Evolutionary conservation across 2,797 vertebrate genomes (phyloP).

Genomic region (Acestrorhynchus altus): DNA sequence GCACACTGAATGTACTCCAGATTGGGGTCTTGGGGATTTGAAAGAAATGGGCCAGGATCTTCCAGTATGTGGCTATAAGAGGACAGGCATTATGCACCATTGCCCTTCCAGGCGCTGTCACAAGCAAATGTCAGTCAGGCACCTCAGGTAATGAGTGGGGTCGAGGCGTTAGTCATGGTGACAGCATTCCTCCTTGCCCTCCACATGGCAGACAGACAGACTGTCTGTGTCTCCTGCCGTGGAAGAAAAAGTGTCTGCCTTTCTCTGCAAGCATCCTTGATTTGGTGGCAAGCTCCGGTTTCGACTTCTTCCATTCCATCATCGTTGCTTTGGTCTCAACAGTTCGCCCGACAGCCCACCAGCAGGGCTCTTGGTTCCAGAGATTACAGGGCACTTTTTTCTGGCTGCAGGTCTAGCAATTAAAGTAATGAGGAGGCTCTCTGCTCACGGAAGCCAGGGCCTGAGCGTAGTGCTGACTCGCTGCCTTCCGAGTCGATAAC

Average conservation of each 20-base stretch:
- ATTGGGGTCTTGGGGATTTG: not conserved
- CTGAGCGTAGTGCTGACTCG: slow-evolving; percentile 57
- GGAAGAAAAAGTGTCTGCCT: slow-evolving; percentile 1
- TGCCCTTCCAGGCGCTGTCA: slow-evolving; percentile 62
- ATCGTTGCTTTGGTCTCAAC: slow-evolving; percentile 25
- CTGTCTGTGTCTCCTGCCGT: slow-evolving; percentile 65
- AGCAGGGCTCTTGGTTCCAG: slow-evolving; percentile 40
- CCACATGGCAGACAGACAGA: slow-evolving; percentile 57
- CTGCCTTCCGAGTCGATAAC: slow-evolving; percentile 61
- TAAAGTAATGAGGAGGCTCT: slow-evolving; percentile 63
- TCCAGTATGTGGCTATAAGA: slow-evolving; percentile 17
- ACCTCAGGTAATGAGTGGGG: slow-evolving; percentile 68
- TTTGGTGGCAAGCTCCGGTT: slow-evolving; percentile 19
- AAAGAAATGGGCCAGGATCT: slow-evolving; percentile 17
- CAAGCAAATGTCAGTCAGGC: slow-evolving; percentile 75
- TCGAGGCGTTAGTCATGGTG: slow-evolving; percentile 67
- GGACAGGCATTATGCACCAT: not conserved
- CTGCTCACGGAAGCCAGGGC: slow-evolving; percentile 59
- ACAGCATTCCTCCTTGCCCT: slow-evolving; percentile 40
- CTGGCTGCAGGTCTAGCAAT: slow-evolving; percentile 62
- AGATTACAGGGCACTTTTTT: slow-evolving; percentile 57
- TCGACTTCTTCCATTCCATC: slow-evolving; percentile 28
- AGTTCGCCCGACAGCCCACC: slow-evolving; percentile 40
- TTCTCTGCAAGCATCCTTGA: slow-evolving; percentile 5
- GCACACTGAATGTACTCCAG: slow-evolving; percentile 3